A percentile compares a stretch with the other conserved stretches of the same genome.
phyloP scores from a whole-genome alignment of 2,797 vertebrate species.

The Vespertilio murinus region DNA sequence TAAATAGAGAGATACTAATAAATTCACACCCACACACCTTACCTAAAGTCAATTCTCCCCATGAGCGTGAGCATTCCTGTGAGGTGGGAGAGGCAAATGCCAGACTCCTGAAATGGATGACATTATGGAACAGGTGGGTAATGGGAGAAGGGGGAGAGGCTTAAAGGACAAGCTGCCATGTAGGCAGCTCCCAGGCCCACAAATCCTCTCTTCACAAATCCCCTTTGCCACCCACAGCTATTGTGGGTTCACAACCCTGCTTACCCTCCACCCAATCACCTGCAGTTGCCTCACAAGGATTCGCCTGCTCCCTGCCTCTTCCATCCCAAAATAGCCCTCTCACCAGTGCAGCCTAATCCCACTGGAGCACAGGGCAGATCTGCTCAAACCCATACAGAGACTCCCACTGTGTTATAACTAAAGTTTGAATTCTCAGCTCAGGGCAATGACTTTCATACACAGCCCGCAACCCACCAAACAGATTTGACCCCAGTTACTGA shows the following conservation, averaged over 20 bases:
- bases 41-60: background rate
- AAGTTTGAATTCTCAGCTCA: constrained; percentile 45
- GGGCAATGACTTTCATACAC: constrained; percentile 21
- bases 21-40: background rate
- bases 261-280: background rate
- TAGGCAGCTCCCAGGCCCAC: background rate
- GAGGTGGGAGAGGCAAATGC: background rate
- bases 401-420: background rate
- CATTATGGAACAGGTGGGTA: background rate
- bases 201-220: background rate
- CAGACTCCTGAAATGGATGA: background rate
- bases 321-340: background rate
- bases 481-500: background rate
- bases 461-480: constrained; percentile 15
- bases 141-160: background rate
- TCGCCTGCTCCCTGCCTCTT: background rate
- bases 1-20: constrained; percentile 41
- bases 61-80: background rate
- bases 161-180: background rate
- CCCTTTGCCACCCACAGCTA: background rate
- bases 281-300: background rate
- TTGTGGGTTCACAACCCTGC: background rate
- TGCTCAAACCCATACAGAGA: background rate
- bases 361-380: background rate
- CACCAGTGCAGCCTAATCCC: background rate